phyloP scores from a whole-genome alignment of 2,797 vertebrate species.

The Decapterus maruadsi region DNA sequence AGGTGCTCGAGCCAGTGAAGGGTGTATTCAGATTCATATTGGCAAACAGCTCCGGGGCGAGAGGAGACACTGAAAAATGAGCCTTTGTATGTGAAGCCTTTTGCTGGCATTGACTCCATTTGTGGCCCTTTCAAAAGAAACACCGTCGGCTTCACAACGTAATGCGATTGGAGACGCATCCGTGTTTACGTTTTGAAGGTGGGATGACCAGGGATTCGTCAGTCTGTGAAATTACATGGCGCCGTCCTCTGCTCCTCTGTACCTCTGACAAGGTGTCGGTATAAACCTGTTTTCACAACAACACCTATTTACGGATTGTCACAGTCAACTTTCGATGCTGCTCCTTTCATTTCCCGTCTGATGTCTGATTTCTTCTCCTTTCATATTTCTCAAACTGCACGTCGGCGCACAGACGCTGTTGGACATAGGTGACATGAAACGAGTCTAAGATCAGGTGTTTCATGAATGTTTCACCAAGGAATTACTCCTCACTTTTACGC shows the following conservation, averaged over 20 bases:
- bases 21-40: constrained; percentile 90
- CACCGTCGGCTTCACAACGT: constrained; percentile 71
- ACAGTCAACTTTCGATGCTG: constrained; percentile 65
- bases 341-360: constrained; percentile 57
- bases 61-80: constrained; percentile 46
- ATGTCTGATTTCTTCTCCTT: constrained; percentile 67
- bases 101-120: constrained; percentile 56
- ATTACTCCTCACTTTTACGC: constrained; percentile 46
- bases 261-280: constrained; percentile 72
- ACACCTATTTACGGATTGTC: constrained; percentile 66
- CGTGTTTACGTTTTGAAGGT: constrained; percentile 73
- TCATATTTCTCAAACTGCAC: constrained; percentile 46
- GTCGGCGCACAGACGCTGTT: constrained; percentile 19
- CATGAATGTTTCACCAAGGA: constrained; percentile 64
- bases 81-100: constrained; percentile 72
- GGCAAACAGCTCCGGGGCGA: constrained; percentile 87
- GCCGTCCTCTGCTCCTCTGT: constrained; percentile 54
- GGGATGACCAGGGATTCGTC: constrained; percentile 57
- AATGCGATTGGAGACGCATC: constrained; percentile 76
- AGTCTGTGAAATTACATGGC: constrained; percentile 64
- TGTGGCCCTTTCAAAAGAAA: constrained; percentile 62
- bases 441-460: constrained; percentile 74
- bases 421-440: constrained; percentile 72
- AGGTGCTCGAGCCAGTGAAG: constrained; percentile 92
- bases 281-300: constrained; percentile 63